These are phyloP conservation scores for Cyclura pinguis DNA, from an alignment of 2,797 vertebrate genomes.

Conservation along the genomic window DNA sequence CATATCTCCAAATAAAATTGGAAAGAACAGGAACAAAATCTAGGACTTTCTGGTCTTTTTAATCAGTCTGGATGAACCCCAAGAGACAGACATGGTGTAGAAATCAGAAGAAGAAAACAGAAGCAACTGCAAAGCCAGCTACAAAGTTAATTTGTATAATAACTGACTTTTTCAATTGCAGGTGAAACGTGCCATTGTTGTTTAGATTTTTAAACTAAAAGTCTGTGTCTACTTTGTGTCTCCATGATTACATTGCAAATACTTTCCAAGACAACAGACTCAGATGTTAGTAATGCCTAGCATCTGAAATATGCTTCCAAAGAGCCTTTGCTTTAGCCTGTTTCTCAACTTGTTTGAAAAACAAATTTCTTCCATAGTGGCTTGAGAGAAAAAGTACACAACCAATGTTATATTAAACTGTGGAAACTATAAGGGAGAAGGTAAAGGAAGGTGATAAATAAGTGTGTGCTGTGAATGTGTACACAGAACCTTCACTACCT, in stretches of 20 bases:
- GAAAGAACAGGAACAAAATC: too few relatives aligned
- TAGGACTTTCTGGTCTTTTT: too few relatives aligned
- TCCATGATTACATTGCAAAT: constrained; percentile 6
- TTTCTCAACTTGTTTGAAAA: constrained; percentile 21
- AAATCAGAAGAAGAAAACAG: neutral
- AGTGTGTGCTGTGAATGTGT: neutral
- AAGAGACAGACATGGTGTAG: neutral
- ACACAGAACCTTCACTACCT: neutral
- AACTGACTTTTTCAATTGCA: constrained; percentile 1
- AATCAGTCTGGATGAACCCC: too few relatives aligned
- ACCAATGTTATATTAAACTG: neutral
- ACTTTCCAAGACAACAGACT: neutral
- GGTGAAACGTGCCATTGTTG: neutral
- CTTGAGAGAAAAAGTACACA: neutral
- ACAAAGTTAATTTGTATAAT: neutral
- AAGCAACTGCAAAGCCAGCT: neutral
- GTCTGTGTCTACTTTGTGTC: neutral
- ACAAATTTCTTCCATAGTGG: neutral
- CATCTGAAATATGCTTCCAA: neutral
- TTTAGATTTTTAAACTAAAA: constrained; percentile 21
- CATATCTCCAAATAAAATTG: too few relatives aligned
- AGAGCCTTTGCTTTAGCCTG: neutral
- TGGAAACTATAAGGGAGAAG: neutral
- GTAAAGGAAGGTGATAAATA: neutral
- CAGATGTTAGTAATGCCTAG: neutral